Percentiles rank a stretch among this genome's conserved stretches.
These are phyloP conservation scores for Platalea minor DNA, from an alignment of 2,797 vertebrate genomes.

Conservation along the genomic window DNA sequence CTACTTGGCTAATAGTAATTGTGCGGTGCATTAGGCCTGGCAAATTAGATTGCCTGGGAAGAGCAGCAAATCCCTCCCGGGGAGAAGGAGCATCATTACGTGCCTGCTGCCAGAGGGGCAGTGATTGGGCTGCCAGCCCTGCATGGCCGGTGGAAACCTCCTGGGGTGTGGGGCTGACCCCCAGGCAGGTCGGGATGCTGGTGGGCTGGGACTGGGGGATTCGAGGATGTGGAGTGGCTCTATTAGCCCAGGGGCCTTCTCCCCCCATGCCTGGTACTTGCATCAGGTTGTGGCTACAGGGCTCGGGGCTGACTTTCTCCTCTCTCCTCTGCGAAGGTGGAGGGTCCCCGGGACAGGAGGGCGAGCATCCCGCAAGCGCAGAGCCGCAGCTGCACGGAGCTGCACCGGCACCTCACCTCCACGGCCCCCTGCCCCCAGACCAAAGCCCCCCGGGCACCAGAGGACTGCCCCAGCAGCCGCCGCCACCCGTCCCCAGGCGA, in stretches of 20 bases:
- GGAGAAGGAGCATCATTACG: not conserved
- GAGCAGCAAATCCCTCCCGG: not conserved
- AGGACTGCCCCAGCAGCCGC: conserved; percentile 30
- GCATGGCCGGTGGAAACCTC: not conserved
- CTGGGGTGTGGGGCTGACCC: not conserved
- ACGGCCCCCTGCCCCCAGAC: conserved; percentile 51
- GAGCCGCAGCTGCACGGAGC: conserved; percentile 88
- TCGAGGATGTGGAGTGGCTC: not conserved
- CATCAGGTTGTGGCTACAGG: fast-evolving
- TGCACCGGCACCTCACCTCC: conserved; percentile 93
- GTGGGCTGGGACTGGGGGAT: fast-evolving
- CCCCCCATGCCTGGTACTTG: not conserved
- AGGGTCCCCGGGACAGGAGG: conserved; percentile 81
- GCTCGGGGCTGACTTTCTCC: not conserved
- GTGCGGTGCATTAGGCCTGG: not conserved
- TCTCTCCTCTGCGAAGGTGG: conserved; percentile 71
- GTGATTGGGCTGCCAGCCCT: not conserved
- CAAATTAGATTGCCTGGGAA: conserved; percentile 16
- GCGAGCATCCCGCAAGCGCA: conserved; percentile 72
- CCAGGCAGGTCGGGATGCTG: not conserved
- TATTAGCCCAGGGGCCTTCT: not conserved
- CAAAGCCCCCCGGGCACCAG: conserved; percentile 39
- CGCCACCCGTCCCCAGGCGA: not conserved
- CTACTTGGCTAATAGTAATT: not conserved
- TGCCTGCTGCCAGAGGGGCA: not conserved